Percentiles rank a stretch among this genome's conserved stretches.
Conservation (phyloP, 2,888 invertebrate genomes). For the Dolichomitus sp. region DNA sequence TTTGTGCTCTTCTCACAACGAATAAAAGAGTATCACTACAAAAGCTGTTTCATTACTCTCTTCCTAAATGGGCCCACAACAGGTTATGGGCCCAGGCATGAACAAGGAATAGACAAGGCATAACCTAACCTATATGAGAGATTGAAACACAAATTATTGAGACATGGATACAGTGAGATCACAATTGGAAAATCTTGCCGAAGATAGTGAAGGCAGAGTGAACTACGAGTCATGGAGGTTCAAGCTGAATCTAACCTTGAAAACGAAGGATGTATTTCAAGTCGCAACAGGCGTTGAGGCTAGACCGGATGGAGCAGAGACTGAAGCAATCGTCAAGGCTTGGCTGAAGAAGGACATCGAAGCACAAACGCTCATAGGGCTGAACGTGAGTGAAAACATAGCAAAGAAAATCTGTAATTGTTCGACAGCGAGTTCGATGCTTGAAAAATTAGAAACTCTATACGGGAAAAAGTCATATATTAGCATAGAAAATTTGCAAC, state of each 20-base stretch:
- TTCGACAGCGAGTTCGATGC: conserved; percentile 68
- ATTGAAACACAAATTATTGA: not conserved
- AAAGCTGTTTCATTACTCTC: too few relatives aligned
- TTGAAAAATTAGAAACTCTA: conserved; percentile 68
- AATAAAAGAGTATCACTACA: too few relatives aligned
- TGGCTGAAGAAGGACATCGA: conserved; percentile 73
- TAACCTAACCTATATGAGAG: not conserved
- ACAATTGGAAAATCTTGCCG: conserved; percentile 69
- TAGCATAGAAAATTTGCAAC: conserved; percentile 69
- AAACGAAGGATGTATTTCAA: conserved; percentile 68
- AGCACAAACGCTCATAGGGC: conserved; percentile 72
- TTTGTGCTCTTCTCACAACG: too few relatives aligned
- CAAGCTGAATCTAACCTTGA: conserved; percentile 72
- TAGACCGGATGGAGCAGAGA: conserved; percentile 63
- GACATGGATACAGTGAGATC: conserved; percentile 69
- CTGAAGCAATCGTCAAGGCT: conserved; percentile 50
- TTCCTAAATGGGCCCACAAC: too few relatives aligned
- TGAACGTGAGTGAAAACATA: conserved; percentile 71
- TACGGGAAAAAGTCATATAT: conserved; percentile 71
- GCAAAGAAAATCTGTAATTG: conserved; percentile 73
- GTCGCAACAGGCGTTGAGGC: conserved; percentile 65
- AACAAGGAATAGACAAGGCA: too few relatives aligned
- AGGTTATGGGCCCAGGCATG: conserved; percentile 20
- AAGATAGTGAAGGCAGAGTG: conserved; percentile 67
- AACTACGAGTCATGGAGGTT: conserved; percentile 74